phyloP scores from a whole-genome alignment of 2,888 invertebrate species.

The Amphipyra berbera region DNA sequence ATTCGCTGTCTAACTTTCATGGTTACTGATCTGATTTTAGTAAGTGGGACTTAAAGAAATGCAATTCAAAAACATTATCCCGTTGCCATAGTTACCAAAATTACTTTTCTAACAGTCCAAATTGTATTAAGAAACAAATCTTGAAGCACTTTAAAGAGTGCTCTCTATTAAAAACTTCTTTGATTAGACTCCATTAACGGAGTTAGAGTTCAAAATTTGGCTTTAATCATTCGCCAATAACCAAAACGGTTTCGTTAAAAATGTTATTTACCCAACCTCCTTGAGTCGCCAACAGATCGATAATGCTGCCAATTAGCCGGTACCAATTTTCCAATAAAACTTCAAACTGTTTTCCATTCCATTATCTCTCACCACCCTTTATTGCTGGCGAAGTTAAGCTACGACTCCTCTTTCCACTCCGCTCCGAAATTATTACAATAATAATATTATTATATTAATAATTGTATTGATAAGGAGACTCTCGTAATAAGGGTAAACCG shows the following conservation, averaged over 20 bases:
- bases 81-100: slow-evolving; percentile 26
- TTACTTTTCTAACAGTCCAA: slow-evolving; percentile 47
- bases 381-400: slow-evolving; percentile 89
- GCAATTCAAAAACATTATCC: neutral
- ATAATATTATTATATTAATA: slow-evolving; percentile 90
- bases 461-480: slow-evolving; percentile 90
- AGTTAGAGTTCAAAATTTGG: slow-evolving; percentile 62
- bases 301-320: slow-evolving; percentile 88
- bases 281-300: slow-evolving; percentile 83
- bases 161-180: slow-evolving; percentile 63
- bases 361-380: slow-evolving; percentile 89
- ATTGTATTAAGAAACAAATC: slow-evolving; percentile 62
- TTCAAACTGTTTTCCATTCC: slow-evolving; percentile 90
- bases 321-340: slow-evolving; percentile 90
- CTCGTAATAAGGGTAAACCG: slow-evolving; percentile 90
- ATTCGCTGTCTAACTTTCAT: neutral
- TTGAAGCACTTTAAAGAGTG: slow-evolving; percentile 60
- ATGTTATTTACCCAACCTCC: slow-evolving; percentile 71
- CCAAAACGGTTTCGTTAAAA: slow-evolving; percentile 70
- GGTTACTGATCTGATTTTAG: neutral
- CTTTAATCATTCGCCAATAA: slow-evolving; percentile 62
- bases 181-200: slow-evolving; percentile 62
- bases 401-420: slow-evolving; percentile 84
- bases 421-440: slow-evolving; percentile 89
- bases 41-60: slow-evolving; percentile 4